Base-by-base conservation (phyloP, 2,113 vertebrate species). In the Sphyrna mokarran region DNA sequence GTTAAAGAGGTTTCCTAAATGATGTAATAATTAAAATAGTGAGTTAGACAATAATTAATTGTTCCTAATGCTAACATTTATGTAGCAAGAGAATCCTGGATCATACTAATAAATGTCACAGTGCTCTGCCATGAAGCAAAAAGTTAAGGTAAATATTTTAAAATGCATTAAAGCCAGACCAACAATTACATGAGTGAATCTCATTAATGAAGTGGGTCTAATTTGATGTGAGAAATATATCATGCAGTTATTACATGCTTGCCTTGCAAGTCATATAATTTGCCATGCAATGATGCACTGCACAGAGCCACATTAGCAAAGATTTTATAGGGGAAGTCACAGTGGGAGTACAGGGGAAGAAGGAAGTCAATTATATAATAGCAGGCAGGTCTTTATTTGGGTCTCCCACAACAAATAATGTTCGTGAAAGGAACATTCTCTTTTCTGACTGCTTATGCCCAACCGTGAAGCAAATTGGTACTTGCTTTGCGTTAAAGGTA, bases 221-320 rank as follows among this genome's bases (percentile, higher is more conserved):
- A 95, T 72, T 95, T 72, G 7, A 93, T 10, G 54, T 23, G 37
- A 72, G 26, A 72, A 54, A 95, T 29, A 76, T 43, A 95, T 43
- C 97, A 69, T 97, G 97, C 97, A 97, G 95, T 95, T 37, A 23
- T 87, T 96, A 33, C 97, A 86, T 96, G 96, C 96, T 95, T 5
- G 0, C 33, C 33, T 33, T 86, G 76, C 86, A 54, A 95, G 48
- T 66, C 97, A 97, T 96, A 97, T 97, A 96, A 43, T 87, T 96
- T 16, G 96, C 96, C 96, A 48, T 97, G 97, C 96, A 18, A 96
- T 95, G 96, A 95, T 16, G 94, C 58, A 95, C 96, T 96, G 95
- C 68, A 95, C 3, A 94, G 26, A 76, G 23, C 94, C 33, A 37
- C 40, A 69, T 54, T 68, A 94, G 63, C 37, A 20, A 58, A 37